Percentiles rank a stretch among this genome's conserved stretches.
Evolutionary conservation across 2,888 invertebrate genomes (phyloP).

Genomic region (Mimachlamys varia): DNA sequence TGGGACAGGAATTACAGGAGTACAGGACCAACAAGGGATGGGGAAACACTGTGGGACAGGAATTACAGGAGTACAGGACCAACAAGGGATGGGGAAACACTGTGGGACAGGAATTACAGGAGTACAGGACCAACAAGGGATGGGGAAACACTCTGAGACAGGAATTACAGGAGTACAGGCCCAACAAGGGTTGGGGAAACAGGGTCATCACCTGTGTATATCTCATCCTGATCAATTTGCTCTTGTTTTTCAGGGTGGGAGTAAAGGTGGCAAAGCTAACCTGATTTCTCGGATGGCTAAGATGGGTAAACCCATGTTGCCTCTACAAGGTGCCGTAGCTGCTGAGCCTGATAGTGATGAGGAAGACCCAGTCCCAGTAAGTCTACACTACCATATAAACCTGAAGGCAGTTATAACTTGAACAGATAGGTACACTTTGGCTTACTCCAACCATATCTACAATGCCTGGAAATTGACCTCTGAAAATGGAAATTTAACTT

Average conservation of each 20-base stretch:
- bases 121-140: too few relatives aligned
- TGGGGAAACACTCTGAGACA: too few relatives aligned
- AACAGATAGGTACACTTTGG: too few relatives aligned
- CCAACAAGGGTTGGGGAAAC: too few relatives aligned
- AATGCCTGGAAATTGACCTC: too few relatives aligned
- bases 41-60: background rate
- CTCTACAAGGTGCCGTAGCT: constrained; percentile 70
- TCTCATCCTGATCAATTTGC: background rate
- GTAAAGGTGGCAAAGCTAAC: constrained; percentile 76
- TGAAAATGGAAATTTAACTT: too few relatives aligned
- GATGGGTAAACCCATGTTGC: constrained; percentile 81
- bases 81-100: background rate
- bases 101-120: too few relatives aligned
- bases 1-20: background rate
- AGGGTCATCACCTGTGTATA: too few relatives aligned
- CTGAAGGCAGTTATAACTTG: too few relatives aligned
- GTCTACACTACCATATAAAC: constrained; percentile 16
- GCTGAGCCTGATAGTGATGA: constrained; percentile 69
- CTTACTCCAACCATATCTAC: too few relatives aligned
- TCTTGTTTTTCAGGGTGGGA: constrained; percentile 26
- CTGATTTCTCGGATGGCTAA: constrained; percentile 81
- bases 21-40: background rate
- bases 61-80: background rate
- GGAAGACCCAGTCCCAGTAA: constrained; percentile 54
- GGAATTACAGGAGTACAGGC: too few relatives aligned